Base-by-base conservation (phyloP, 1,140 invertebrate species). In the Drosophila punjabiensis region DNA sequence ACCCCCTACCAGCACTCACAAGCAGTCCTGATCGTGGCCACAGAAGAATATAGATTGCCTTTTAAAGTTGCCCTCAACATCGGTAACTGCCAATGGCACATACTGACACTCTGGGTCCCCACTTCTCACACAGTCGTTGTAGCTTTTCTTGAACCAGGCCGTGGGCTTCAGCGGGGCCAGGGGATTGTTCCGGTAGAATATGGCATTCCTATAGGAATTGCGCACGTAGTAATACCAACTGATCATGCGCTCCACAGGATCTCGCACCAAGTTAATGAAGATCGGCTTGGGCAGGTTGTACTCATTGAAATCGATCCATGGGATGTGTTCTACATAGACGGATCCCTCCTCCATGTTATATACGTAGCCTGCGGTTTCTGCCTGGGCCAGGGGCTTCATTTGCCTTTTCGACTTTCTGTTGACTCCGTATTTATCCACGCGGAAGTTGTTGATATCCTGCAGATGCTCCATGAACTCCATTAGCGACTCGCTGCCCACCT, bases 111-210 rank as follows among this genome's bases (percentile, higher is more conserved):
- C 97, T 18, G 95, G 94, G 93, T 98, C 97, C 1, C 96, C 96
- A 56, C 95, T 96, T 52, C 97, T 93, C 11, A 98, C 97, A 83
- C 97, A 98, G 5, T 96, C 96, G 92, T 98, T 97, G 92, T 97
- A 98, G 93, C 97, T 97, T 95, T 98, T 98, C 93, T 97, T 97
- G 2, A 97, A 93, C 97, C 97, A 98, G 39, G 95, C 95, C 9
- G 96, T 96, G 92, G 97, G 96, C 11, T 96, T 97, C n/a, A 98
- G 92, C 16, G 96, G 96, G 33, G 97, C 94, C 89, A 97, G 96
- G 0, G 97, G 97, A 93, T 97, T 97, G 24, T 96, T 96, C 77
- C 96, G 95, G 91, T 97, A 98, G 81, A 96, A 95, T 81, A 98
- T 97, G 1, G 98, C 97, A 91, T 97, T 98, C 86, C 95, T 96